A percentile compares a stretch with the other conserved stretches of the same genome.
These are phyloP conservation scores for Cotesia chilonis DNA, from an alignment of 1,140 invertebrate species.

Conservation along the genomic window DNA sequence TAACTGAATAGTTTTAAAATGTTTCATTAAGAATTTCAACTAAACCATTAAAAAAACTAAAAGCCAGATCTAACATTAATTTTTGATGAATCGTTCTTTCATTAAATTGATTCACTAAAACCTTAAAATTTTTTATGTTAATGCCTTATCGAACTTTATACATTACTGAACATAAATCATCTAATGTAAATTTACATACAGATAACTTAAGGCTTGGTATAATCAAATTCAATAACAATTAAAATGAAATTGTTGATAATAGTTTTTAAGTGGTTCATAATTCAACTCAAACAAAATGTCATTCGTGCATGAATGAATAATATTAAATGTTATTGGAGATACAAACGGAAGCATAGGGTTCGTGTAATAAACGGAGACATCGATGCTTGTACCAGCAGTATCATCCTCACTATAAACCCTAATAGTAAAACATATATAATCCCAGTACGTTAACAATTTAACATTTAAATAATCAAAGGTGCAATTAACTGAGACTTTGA, in stretches of 20 bases:
- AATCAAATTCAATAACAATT: too few species aligned
- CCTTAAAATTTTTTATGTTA: too few species aligned
- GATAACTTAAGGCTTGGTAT: too few species aligned
- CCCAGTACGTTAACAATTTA: neutral
- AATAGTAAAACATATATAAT: neutral
- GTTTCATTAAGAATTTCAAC: too few species aligned
- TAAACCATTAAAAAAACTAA: too few species aligned
- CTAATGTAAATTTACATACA: too few species aligned
- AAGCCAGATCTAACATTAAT: too few species aligned
- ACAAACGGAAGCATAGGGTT: constrained; percentile 6
- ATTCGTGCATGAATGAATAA: neutral
- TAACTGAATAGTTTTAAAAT: too few species aligned
- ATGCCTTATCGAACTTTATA: too few species aligned
- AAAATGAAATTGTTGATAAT: neutral
- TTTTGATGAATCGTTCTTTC: too few species aligned
- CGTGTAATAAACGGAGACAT: constrained; percentile 8
- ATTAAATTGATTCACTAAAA: too few species aligned
- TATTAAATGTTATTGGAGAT: constrained; percentile 20
- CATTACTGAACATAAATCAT: too few species aligned
- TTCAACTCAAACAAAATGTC: neutral
- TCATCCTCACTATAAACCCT: neutral
- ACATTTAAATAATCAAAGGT: constrained; percentile 12
- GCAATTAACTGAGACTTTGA: constrained; percentile 25
- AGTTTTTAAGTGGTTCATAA: neutral
- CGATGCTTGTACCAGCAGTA: constrained; percentile 8